Evolutionary conservation across 2,113 vertebrate genomes (phyloP).

Genomic region (Protobothrops flavoviridis): DNA sequence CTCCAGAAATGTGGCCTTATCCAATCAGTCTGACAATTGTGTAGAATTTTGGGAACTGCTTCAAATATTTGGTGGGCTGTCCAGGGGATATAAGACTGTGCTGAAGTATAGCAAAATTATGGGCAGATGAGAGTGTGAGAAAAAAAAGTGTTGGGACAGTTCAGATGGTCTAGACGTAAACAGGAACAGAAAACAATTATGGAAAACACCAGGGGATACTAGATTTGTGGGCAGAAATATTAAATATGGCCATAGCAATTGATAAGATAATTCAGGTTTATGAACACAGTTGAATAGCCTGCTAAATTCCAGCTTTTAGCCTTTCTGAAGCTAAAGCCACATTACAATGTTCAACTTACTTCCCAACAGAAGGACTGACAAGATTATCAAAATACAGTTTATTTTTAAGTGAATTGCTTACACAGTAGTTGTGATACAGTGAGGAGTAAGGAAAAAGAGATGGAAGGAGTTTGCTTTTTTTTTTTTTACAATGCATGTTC

Average conservation of each 20-base stretch:
- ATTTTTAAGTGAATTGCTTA: slow-evolving; percentile 61
- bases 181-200: neutral
- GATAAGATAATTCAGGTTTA: neutral
- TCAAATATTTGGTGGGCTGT: neutral
- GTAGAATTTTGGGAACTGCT: neutral
- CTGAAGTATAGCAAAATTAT: neutral
- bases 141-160: neutral
- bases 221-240: neutral
- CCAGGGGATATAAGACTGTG: neutral
- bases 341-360: neutral
- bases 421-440: slow-evolving; percentile 48
- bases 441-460: slow-evolving; percentile 30
- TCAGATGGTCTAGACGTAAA: neutral
- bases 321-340: neutral
- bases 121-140: neutral
- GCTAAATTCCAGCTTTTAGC: neutral
- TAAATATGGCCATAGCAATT: neutral
- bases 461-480: slow-evolving; percentile 36
- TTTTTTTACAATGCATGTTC: slow-evolving; percentile 1
- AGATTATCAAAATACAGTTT: slow-evolving; percentile 69
- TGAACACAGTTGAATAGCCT: neutral
- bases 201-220: neutral
- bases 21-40: neutral
- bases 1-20: neutral
- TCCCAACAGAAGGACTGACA: slow-evolving; percentile 5